Evolutionary conservation across 1,140 invertebrate genomes (phyloP), one percentile per base, ranked within the genome.

Genomic region (Aplysia californica): DNA sequence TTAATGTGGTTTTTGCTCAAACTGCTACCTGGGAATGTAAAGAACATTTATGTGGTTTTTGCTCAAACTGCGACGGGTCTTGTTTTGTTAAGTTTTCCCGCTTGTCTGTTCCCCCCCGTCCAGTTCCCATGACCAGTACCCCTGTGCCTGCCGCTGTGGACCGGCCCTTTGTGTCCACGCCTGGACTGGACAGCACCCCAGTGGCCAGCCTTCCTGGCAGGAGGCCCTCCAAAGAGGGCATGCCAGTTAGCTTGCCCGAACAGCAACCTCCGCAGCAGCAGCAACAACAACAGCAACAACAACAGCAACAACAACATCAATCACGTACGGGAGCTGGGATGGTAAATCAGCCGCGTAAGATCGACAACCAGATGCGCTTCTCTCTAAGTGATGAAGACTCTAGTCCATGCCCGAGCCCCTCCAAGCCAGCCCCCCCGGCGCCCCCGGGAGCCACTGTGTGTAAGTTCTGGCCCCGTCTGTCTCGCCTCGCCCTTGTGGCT

Each of bases 391-490:
- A 77, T 70, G 76, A 79, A 74, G 70, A 79, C 59, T 74, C 79
- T 35, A 71, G 61, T 61, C 77, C 66, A 80, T 84, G 76, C 81
- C 84, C 68, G 82, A 87, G 80, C 75, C 85, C 79, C 79, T 78
- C 80, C 26, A 85, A 87, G 75, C 69, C 77, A 44, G 80, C 82
- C 55, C 85, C 85, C 1, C 84, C 86, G 29, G 83, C 85, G 68
- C 85, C 87, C 21, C 83, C 86, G 78, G 81, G 86, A 77, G 79
- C 86, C 65, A 84, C 85, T 78, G 61, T 85, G 66, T 84, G 85
- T 89, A 80, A 86, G 85, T 68, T 41, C 35, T 0, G n/a, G n/a
- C n/a, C n/a, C n/a, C n/a, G n/a, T n/a, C n/a, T n/a, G n/a, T n/a
- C n/a, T n/a, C n/a, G n/a, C n/a, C n/a, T n/a, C n/a, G n/a, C n/a